Percentiles rank a stretch among this genome's conserved stretches.
Evolutionary conservation across 2,888 invertebrate species (phyloP).

Genomic region (Chrysolina oricalcia): DNA sequence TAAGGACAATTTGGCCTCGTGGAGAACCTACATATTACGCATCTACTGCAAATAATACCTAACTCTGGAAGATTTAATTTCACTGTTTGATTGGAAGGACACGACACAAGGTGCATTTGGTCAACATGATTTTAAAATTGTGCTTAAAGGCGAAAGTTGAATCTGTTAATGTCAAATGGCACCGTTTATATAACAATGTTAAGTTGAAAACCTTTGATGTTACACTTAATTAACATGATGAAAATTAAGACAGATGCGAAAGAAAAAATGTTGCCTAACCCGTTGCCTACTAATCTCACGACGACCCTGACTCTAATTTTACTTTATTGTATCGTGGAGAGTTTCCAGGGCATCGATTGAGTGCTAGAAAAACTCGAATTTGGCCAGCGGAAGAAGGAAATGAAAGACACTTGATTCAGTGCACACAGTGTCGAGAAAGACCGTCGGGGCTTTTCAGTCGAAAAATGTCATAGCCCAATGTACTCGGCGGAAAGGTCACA

Average conservation of each 20-base stretch:
- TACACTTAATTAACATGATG: no score
- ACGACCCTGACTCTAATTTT: not conserved
- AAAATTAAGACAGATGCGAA: not conserved
- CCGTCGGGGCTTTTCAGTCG: not conserved
- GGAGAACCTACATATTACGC: no score
- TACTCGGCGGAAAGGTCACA: not conserved
- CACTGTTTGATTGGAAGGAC: no score
- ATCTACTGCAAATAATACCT: no score
- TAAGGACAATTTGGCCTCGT: no score
- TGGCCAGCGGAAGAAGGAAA: conserved; percentile 3
- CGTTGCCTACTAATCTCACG: not conserved
- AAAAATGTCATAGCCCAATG: not conserved
- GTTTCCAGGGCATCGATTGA: conserved; percentile 1
- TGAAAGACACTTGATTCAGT: conserved; percentile 10
- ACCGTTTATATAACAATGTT: no score
- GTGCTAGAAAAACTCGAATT: not conserved
- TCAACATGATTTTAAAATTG: no score
- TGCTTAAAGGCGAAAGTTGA: no score
- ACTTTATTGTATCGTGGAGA: not conserved
- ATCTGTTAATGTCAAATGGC: no score
- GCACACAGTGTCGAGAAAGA: not conserved
- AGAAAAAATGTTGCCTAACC: not conserved
- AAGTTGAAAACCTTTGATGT: no score
- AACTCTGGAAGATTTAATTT: no score
- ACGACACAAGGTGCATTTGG: no score